phyloP scores from a whole-genome alignment of 1,140 invertebrate species.

The Brachionus asplanchnoidis region DNA sequence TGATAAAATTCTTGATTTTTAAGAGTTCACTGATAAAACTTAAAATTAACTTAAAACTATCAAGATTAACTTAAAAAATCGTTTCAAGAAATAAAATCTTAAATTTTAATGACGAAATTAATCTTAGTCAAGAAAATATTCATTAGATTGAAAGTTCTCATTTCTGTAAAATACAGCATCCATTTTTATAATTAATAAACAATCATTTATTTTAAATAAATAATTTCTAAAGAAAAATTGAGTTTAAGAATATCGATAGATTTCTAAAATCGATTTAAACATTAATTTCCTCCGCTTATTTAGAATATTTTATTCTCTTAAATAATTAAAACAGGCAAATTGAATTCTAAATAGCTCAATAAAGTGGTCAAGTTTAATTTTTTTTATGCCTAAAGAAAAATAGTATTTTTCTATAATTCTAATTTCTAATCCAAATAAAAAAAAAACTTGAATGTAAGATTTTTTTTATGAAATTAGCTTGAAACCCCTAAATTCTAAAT shows the following conservation, averaged over 20 bases:
- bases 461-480: neutral
- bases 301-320: no score
- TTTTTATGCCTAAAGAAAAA: neutral
- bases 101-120: neutral
- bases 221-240: neutral
- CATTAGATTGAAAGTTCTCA: neutral
- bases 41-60: no score
- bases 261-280: neutral
- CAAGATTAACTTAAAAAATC: no score
- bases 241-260: neutral
- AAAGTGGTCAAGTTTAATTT: neutral
- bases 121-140: neutral
- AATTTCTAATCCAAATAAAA: neutral
- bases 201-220: neutral
- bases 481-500: neutral
- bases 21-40: no score
- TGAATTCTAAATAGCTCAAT: no score
- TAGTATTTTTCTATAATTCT: neutral
- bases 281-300: no score
- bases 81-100: neutral
- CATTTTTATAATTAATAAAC: neutral
- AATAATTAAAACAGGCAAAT: no score
- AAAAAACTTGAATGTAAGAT: neutral
- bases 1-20: no score
- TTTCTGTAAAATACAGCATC: neutral